Base-by-base conservation (phyloP, 2,113 vertebrate species). In the Cairina moschata region DNA sequence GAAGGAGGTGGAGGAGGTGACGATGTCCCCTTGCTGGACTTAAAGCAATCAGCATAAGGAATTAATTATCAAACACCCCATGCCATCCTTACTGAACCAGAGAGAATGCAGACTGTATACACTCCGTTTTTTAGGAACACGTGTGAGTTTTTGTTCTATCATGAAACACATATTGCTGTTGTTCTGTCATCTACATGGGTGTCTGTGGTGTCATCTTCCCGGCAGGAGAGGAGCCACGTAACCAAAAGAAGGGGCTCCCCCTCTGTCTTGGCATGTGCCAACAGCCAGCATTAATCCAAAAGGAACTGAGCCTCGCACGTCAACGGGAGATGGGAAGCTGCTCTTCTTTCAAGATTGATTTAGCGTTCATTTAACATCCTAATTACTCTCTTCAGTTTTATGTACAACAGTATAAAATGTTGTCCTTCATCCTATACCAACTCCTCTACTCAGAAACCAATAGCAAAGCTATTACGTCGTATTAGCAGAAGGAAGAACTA, bases 31-130 rank as follows among this genome's bases (percentile, higher is more conserved):
- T 93, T 98, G 96, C 97, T 99, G 85, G 98, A 98, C 88, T 95
- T 99, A 97, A 99, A 99, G 96, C 98, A 98, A 94, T 97, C 98
- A 8, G 98, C 98, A 4, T 99, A 98, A 97, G 38, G 59, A 55
- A 79, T 72, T 12, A 29, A 40, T 21, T 48, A 88, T 60, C 50
- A 54, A 73, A 74, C 52, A n/a, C 58, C 17, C 42, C 36, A 25
- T 42, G 26, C 55, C 78, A 23, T 65, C 63, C 48, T 76, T 62
- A 16, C 28, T 28, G 67, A 92, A 46, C 60, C 74, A 82, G 88
- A 85, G 69, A 17, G 50, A 75, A 11, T n/a, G 34, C 50, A 88
- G 71, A 63, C 38, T 76, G 73, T 58, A 58, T 73, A 58, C 82
- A 48, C 67, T 92, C 48, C 20, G 86, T 78, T 93, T 78, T 93